These are phyloP conservation scores for Drosophila ogumai DNA, from an alignment of 1,140 invertebrate genomes.

Conservation along the genomic window DNA sequence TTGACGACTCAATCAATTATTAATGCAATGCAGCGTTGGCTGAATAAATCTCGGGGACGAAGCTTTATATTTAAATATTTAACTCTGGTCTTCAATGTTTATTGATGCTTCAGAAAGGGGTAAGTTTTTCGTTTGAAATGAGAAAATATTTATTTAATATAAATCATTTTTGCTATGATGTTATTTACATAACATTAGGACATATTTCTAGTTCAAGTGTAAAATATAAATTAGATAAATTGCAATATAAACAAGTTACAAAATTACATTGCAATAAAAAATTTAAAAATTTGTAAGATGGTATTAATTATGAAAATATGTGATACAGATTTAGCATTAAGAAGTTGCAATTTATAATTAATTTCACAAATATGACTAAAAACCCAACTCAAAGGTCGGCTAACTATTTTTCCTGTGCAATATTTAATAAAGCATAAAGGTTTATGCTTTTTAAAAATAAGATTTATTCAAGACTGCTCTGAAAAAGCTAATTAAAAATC, in stretches of 20 bases:
- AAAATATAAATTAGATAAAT: no score
- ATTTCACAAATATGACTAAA: not conserved
- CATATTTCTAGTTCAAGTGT: no score
- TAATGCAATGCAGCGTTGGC: constrained; percentile 17
- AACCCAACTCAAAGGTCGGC: not conserved
- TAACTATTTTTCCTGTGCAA: not conserved
- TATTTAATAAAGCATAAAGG: not conserved
- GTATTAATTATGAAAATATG: no score
- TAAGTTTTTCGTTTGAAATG: not conserved
- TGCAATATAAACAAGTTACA: no score
- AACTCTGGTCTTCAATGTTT: not conserved
- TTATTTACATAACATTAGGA: no score
- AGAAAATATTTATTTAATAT: not conserved
- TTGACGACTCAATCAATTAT: constrained; percentile 11
- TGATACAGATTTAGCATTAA: no score
- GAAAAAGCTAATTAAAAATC: constrained; percentile 4
- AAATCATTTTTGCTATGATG: not conserved
- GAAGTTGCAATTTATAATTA: not conserved
- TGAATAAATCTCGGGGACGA: constrained; percentile 1
- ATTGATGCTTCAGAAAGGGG: not conserved
- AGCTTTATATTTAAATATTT: not conserved
- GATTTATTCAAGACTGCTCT: not conserved
- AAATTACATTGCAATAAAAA: no score
- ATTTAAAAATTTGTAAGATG: no score
- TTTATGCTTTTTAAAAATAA: not conserved